phyloP scores from a whole-genome alignment of 2,888 invertebrate genomes.

The Tetragonisca angustula region DNA sequence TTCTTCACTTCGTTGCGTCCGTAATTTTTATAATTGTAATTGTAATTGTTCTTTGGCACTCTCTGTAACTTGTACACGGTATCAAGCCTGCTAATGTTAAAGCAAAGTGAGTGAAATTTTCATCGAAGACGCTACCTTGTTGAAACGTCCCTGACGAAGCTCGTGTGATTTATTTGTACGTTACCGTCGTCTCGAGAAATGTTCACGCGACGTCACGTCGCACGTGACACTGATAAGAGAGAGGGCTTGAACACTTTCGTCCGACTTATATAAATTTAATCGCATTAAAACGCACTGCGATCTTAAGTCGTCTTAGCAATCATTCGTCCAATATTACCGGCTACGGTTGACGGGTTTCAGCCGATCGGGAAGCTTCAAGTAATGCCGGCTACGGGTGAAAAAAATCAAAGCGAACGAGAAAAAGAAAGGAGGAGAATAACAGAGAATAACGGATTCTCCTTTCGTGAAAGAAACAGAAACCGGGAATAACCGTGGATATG shows the following conservation, averaged over 20 bases:
- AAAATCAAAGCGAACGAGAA: not conserved
- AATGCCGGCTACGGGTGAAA: not conserved
- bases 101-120: too few relatives aligned
- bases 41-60: too few relatives aligned
- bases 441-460: not conserved
- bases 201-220: not conserved
- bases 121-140: too few relatives aligned
- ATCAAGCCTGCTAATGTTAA: too few relatives aligned
- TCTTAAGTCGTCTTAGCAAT: constrained; percentile 56
- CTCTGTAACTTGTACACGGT: too few relatives aligned
- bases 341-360: constrained; percentile 60
- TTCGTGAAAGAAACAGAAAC: not conserved
- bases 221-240: not conserved
- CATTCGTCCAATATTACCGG: constrained; percentile 55
- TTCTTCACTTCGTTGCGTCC: not conserved
- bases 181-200: not conserved
- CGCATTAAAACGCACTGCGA: constrained; percentile 45
- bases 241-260: constrained; percentile 18
- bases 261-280: constrained; percentile 57
- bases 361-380: constrained; percentile 46
- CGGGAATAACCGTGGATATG: not conserved
- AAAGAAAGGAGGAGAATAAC: too few relatives aligned
- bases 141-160: too few relatives aligned
- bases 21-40: too few relatives aligned
- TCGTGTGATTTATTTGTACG: not conserved